Evolutionary conservation across 2,113 vertebrate species (phyloP), one percentile per base, ranked within the genome.

Genomic region (Planiliza haematocheilus): DNA sequence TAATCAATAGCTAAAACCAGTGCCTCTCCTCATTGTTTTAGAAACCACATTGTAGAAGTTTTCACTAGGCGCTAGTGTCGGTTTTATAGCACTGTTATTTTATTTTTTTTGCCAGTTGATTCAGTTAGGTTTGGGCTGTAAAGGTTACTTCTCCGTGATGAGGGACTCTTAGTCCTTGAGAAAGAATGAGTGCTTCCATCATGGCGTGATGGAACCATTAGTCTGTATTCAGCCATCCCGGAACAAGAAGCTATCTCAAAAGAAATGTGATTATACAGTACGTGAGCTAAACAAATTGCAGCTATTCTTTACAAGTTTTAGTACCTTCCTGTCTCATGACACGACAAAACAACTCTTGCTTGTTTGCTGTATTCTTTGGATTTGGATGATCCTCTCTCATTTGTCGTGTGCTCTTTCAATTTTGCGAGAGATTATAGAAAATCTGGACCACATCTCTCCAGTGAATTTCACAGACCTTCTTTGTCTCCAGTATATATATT

Each of bases 361-460:
- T 60, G 48, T n/a, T 39, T 65, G 37, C 30, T 69, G 45, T 78
- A 42, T 64, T 66, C 39, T 59, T 48, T 6, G 10, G 49, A 24
- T 50, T 72, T 49, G 8, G 11, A 18, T 69, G 24, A 72, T 85
- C 65, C 61, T 60, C 20, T 62, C 43, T 77, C 41, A 60, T 74
- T 78, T 68, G 52, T 77, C 51, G 21, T 45, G 51, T 58, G 38
- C 46, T 73, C 61, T 66, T 81, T 60, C 62, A 59, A 48, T 77
- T 71, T 56, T 58, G 51, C 50, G 7, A 46, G 71, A 86, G 76
- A 82, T 81, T 79, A 81, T 41, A 52, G 55, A 64, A 60, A 86
- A 80, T 74, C 57, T 63, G 61, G 55, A 78, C 80, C 56, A 60
- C 63, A 81, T 74, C 51, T 75, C 75, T 69, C 66, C 30, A 41